Base-by-base conservation (phyloP, 2,797 vertebrate species). In the Mus spretus region DNA sequence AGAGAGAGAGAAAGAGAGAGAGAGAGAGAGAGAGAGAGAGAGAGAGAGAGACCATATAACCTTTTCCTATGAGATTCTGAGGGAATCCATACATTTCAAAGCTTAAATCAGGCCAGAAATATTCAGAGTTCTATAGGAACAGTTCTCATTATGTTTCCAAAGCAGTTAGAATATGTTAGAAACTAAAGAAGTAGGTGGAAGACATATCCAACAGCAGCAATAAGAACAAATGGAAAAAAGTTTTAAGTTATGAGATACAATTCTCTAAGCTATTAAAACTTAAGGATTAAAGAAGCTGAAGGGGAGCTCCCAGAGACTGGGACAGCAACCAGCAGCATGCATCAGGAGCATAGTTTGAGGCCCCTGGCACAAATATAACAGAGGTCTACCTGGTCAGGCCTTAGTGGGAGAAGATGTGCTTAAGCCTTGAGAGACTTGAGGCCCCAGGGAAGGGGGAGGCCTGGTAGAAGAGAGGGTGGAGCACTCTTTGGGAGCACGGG, bases 261-360 rank as follows among this genome's bases (percentile, higher is more conserved):
- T 65, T 96, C 87, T 14, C 57, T 67, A 67, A 91, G 3, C 65
- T 77, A 24, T 67, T 90, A 67, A 82, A 87, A 53, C 22, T 37
- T 86, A 12, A 90, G 85, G 44, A 61, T 59, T 59, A 19, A 59
- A 20, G 57, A 59, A 59, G 57, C 22, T 24, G 59, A 24, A 61
- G 22, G 59, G 22, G 59, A 61, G 59, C 59, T 61, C 59, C 59
- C 22, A 61, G 22, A 61, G 59, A 24, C 59, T 24, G 59, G 9
- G 59, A 7, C 59, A 61, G 7, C 7, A 61, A 61, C 59, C 59
- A 61, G 22, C 22, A 61, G 22, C 59, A 61, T 61, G 26, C 22
- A 26, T 24, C 2, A 9, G 59, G 50, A 50, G 50, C 50, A 20
- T 22, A 59, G 6, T 59, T 59, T 61, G 24, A 61, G 22, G 22